These are phyloP conservation scores for Cremastinae sp. DNA, from an alignment of 2,888 invertebrate genomes.

Conservation along the genomic window DNA sequence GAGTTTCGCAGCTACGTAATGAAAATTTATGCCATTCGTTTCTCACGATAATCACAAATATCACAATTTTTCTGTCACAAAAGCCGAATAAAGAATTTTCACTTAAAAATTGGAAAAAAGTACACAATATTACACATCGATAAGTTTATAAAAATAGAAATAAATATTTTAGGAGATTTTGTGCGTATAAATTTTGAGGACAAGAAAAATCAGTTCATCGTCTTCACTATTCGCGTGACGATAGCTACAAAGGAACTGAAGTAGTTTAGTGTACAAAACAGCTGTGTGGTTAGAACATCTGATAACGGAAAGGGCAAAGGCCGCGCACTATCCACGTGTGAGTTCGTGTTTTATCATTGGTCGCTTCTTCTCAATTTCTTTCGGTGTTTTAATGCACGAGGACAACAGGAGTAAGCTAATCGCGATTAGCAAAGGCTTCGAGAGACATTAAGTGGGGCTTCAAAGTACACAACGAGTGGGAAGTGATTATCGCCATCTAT, in stretches of 20 bases:
- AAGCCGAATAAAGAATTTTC: too few species aligned
- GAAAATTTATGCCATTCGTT: neutral
- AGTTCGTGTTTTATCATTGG: constrained; percentile 41
- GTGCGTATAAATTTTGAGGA: neutral
- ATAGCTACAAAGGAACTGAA: constrained; percentile 19
- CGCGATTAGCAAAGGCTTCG: constrained; percentile 20
- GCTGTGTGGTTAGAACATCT: constrained; percentile 14
- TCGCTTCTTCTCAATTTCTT: constrained; percentile 28
- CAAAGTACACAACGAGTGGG: constrained; percentile 14
- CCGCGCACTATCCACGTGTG: constrained; percentile 26
- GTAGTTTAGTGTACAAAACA: constrained; percentile 36
- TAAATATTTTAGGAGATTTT: too few species aligned
- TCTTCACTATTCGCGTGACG: neutral
- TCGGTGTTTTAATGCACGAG: constrained; percentile 20
- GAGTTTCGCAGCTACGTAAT: neutral
- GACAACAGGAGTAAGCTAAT: constrained; percentile 14
- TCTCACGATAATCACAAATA: too few species aligned
- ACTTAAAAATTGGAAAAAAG: too few species aligned
- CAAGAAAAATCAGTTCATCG: neutral
- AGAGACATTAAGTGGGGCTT: constrained; percentile 28
- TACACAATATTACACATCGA: too few species aligned
- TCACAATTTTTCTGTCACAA: too few species aligned
- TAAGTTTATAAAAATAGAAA: too few species aligned
- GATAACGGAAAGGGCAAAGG: constrained; percentile 33
- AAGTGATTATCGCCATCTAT: constrained; percentile 52